These are phyloP conservation scores for Menidia menidia DNA, from an alignment of 2,797 vertebrate species.

Conservation along the genomic window DNA sequence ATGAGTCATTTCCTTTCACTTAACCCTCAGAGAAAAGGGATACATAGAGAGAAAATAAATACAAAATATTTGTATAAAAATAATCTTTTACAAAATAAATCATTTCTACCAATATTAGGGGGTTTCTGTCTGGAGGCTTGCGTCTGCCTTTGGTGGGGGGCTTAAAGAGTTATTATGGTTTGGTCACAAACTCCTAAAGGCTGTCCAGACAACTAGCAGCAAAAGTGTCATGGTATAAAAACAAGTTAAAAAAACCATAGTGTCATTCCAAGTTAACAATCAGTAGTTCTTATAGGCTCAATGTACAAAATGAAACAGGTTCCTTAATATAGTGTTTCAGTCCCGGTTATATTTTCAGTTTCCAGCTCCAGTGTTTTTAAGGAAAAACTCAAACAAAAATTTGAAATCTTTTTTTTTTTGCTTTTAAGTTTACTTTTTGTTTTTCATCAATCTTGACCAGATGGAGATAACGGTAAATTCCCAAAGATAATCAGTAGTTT, in stretches of 20 bases:
- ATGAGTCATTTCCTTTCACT: slow-evolving; percentile 11
- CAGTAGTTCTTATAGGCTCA: slow-evolving; percentile 80
- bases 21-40: slow-evolving; percentile 65
- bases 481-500: slow-evolving; percentile 84
- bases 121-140: slow-evolving; percentile 78
- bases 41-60: slow-evolving; percentile 87
- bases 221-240: slow-evolving; percentile 78
- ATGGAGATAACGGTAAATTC: slow-evolving; percentile 81
- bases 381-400: not conserved
- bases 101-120: slow-evolving; percentile 87
- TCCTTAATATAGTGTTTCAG: not conserved
- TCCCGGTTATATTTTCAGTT: slow-evolving; percentile 22
- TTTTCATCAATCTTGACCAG: slow-evolving; percentile 61
- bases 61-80: slow-evolving; percentile 98
- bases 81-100: slow-evolving; percentile 98
- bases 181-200: slow-evolving; percentile 72
- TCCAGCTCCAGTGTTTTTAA: slow-evolving; percentile 74
- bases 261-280: slow-evolving; percentile 71
- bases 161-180: slow-evolving; percentile 58
- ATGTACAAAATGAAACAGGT: slow-evolving; percentile 26
- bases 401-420: slow-evolving; percentile 23
- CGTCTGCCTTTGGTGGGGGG: slow-evolving; percentile 52
- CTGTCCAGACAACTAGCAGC: slow-evolving; percentile 92
- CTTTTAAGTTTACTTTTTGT: slow-evolving; percentile 55
- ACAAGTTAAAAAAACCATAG: slow-evolving; percentile 46